Conservation (phyloP, 2,797 vertebrate species). For the Gallinago nigripennis region DNA sequence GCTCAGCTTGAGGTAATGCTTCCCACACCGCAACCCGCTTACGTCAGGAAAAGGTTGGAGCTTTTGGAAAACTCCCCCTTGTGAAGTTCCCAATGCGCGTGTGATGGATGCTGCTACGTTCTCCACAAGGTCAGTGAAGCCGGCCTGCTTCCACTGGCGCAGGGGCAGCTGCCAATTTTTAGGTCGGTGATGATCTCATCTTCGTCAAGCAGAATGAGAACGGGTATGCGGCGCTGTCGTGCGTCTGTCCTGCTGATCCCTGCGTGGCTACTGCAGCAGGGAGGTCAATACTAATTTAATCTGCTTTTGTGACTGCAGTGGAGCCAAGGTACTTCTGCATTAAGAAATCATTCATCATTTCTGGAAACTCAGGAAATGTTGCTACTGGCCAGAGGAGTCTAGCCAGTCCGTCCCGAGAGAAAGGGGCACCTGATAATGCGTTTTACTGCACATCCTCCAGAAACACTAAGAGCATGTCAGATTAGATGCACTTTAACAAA, state of each 20-base stretch:
- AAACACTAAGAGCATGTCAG: not conserved
- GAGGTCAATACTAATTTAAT: slow-evolving; percentile 71
- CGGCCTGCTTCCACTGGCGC: slow-evolving; percentile 31
- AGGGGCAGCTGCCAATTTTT: slow-evolving; percentile 65
- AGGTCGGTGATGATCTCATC: slow-evolving; percentile 68
- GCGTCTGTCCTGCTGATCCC: slow-evolving; percentile 3
- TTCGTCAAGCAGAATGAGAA: slow-evolving; percentile 48
- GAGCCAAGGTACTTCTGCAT: slow-evolving; percentile 38
- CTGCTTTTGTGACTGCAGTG: slow-evolving; percentile 56
- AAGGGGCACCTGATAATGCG: not conserved
- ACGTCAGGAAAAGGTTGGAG: not conserved
- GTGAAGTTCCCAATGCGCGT: not conserved
- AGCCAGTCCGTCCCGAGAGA: not conserved
- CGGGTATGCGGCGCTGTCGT: not conserved
- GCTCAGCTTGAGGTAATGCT: not conserved
- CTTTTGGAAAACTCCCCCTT: slow-evolving; percentile 28
- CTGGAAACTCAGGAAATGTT: slow-evolving; percentile 49
- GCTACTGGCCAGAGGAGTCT: slow-evolving; percentile 2
- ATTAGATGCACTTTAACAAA: slow-evolving; percentile 46
- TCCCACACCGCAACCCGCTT: not conserved
- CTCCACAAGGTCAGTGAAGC: slow-evolving; percentile 45
- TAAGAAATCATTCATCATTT: slow-evolving; percentile 60
- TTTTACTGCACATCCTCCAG: not conserved
- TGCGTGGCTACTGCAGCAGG: not conserved
- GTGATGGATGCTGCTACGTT: slow-evolving; percentile 28